These are phyloP conservation scores for Apomyelois bistriatella DNA, from an alignment of 2,888 invertebrate species.

Conservation along the genomic window DNA sequence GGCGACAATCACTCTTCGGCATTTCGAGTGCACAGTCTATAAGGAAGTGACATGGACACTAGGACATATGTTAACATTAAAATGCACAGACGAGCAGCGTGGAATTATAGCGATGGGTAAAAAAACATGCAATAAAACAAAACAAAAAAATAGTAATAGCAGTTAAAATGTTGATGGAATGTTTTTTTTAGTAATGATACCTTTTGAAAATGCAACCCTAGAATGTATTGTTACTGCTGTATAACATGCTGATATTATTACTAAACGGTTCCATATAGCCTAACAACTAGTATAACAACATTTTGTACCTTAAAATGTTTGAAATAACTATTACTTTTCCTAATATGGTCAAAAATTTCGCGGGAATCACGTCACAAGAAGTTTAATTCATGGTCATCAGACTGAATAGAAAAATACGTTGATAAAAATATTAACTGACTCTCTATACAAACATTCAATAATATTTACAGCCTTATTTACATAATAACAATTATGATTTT, in stretches of 20 bases:
- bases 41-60: conserved; percentile 64
- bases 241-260: conserved; percentile 28
- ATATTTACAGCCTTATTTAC: conserved; percentile 66
- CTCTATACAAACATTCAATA: conserved; percentile 62
- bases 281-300: conserved; percentile 20
- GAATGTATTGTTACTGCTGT: background rate
- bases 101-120: conserved; percentile 16
- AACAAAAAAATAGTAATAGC: conserved; percentile 12
- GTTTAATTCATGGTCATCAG: conserved; percentile 31
- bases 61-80: conserved; percentile 34
- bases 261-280: conserved; percentile 56
- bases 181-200: conserved; percentile 23
- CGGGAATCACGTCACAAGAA: conserved; percentile 14
- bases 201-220: conserved; percentile 26
- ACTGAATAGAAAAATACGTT: conserved; percentile 66
- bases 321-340: conserved; percentile 10
- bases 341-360: conserved; percentile 12
- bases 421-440: conserved; percentile 67
- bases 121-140: background rate
- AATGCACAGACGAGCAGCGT: conserved; percentile 19
- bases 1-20: conserved; percentile 76
- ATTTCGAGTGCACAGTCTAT: conserved; percentile 70
- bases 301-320: conserved; percentile 6
- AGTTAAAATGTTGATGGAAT: conserved; percentile 45
- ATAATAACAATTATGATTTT: conserved; percentile 32